Evolutionary conservation across 1,140 invertebrate species (phyloP), one percentile per base, ranked within the genome.

Genomic region (Tyrophagus putrescentiae): DNA sequence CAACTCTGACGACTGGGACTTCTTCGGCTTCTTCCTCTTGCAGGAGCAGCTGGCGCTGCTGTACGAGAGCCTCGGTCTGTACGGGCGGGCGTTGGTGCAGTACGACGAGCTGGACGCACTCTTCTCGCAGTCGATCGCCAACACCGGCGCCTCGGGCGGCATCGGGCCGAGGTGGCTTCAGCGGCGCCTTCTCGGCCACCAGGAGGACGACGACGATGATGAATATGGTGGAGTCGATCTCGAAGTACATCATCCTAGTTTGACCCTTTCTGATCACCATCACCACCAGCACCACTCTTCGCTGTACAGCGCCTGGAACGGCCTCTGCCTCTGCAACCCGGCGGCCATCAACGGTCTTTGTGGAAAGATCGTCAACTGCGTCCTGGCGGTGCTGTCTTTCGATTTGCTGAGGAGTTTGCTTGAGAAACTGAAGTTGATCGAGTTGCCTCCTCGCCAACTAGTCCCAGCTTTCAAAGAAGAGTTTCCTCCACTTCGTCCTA

Each of bases 81-180:
- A 86, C 71, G 90, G 94, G 66, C 92, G 97, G 75, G 88, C 92
- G 27, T 73, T 98, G 61, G 84, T 96, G 48, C 92, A 96, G 68
- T 97, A 96, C 74, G 92, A 98, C 75, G 92, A 96, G 76, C 74
- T 96, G 65, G 92, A 96, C 77, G 92, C 92, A 57, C 78, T 96
- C 52, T 96, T 97, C 72, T 91, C 91, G 11, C 91, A 96, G 75
- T 95, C 94, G 76, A 82, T 96, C 36, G 80, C 92, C 60, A 94
- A 94, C 76, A 87, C 87, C 44, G 83, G 85, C 70, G 78, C 86
- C 63, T 9, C 9, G 18, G 52, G 52, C 31, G 85, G 85, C 68
- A 80, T 82, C 84, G 72, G 31, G 16, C 63, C 63, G 11, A 32
- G 28, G 16, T 65, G 65, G 62, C 45, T 65, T 29, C 57, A 42